These are phyloP conservation scores for Sternotherus odoratus DNA, from an alignment of 2,797 vertebrate species.

Conservation along the genomic window DNA sequence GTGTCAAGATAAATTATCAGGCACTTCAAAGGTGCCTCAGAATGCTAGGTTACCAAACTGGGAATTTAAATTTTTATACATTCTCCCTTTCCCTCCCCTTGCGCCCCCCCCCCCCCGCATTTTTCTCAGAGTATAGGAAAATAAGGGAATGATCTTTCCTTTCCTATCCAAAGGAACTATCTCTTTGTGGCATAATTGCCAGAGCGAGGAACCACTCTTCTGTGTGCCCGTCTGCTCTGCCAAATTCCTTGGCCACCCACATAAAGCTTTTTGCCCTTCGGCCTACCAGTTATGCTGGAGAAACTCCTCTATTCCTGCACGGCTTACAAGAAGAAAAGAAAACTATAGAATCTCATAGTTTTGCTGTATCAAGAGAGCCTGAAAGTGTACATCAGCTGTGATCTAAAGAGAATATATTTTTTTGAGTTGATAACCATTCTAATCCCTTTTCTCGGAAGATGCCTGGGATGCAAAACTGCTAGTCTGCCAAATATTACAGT, in stretches of 20 bases:
- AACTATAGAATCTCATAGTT: background rate
- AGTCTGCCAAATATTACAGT: background rate
- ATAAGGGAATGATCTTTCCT: background rate
- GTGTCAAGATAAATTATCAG: background rate
- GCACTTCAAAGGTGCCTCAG: background rate
- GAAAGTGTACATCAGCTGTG: background rate
- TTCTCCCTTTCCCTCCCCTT: background rate
- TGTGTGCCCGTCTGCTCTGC: background rate
- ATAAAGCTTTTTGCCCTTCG: background rate
- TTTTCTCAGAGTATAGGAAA: background rate
- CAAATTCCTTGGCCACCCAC: background rate
- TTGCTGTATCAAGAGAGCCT: background rate
- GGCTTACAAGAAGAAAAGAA: background rate
- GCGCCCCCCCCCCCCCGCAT: rapidly evolving
- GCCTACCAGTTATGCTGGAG: background rate
- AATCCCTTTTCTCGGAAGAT: background rate
- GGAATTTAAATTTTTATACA: rapidly evolving
- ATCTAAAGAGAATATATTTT: background rate
- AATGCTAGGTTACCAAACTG: background rate
- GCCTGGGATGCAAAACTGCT: background rate
- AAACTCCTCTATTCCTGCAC: background rate
- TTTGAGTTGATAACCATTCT: background rate
- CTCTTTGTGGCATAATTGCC: background rate
- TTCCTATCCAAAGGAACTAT: background rate
- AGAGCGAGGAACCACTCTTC: background rate